Evolutionary conservation across 2,797 vertebrate species (phyloP), one percentile per base, ranked within the genome.

Genomic region (Chelon auratus): DNA sequence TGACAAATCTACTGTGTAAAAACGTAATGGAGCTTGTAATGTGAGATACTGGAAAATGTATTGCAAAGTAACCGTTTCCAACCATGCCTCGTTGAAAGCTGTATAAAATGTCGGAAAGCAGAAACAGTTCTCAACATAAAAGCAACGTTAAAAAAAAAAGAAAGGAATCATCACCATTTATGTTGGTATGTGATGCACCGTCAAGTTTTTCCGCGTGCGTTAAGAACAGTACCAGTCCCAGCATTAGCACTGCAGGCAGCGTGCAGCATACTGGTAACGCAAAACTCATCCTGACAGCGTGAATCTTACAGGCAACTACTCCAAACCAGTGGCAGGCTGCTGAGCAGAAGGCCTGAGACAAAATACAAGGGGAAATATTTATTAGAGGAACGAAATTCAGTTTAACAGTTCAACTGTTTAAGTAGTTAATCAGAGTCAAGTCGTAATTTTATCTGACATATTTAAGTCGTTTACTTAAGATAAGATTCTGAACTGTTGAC

Each of bases 241-340:
- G 6, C n/a, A 94, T 30, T 1, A 95, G 84, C n/a, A 94, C 90
- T 2, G 68, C 3, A 3, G 94, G 94, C n/a, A 93, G 93, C 0
- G 93, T 92, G 61, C 75, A 71, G 8, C 85, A 89, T 1, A 95
- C 65, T 0, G 95, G 95, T 15, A 94, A 37, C 0, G 93, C 93
- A 67, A 96, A 96, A 81, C 94, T 83, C 82, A 92, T 89, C 39
- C 80, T 89, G 72, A 95, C 89, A 0, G 94, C 81, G 56, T 95
- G 94, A 73, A 96, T 95, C 82, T 96, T 96, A 76, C 95, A 95
- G 55, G 93, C 94, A 68, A 95, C 94, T 17, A 96, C 92, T 4
- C 94, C 94, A 66, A 96, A 95, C 95, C 95, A 96, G 82, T 95
- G 94, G 68, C 95, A 95, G 24, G 92, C 83, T 3, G 92, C 94